Evolutionary conservation across 2,888 invertebrate species (phyloP).

Genomic region (Meloe dianella): DNA sequence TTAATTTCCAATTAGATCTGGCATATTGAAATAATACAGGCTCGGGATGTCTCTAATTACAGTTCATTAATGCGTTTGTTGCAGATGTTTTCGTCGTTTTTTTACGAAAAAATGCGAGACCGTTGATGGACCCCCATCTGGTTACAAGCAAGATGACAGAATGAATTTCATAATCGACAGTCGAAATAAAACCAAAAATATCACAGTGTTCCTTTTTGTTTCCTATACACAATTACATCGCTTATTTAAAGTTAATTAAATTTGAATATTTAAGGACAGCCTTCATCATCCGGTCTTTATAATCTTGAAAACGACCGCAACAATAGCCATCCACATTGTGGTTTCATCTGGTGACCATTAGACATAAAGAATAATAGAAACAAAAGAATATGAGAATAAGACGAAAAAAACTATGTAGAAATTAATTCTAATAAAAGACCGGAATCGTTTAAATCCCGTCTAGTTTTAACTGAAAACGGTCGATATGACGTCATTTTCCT

Average conservation of each 20-base stretch:
- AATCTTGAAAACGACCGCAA: not conserved
- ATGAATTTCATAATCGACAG: not conserved
- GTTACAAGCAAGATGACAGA: conserved; percentile 1
- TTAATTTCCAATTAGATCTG: not conserved
- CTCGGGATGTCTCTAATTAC: conserved; percentile 39
- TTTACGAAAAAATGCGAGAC: conserved; percentile 44
- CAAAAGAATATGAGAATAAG: not conserved
- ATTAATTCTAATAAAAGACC: not conserved
- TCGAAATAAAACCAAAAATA: not conserved
- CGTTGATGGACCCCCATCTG: conserved; percentile 45
- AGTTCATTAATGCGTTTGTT: conserved; percentile 29
- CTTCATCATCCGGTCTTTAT: not conserved
- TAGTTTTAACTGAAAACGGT: conserved; percentile 6
- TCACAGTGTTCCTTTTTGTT: not conserved
- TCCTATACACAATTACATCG: not conserved
- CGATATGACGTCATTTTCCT: not conserved
- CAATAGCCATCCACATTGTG: not conserved
- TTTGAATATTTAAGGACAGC: not conserved
- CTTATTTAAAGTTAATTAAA: not conserved
- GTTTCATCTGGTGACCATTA: not conserved
- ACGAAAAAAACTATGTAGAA: not conserved
- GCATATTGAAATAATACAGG: conserved; percentile 16
- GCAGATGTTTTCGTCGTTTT: conserved; percentile 41
- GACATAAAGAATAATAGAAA: conserved; percentile 1
- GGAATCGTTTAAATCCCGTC: not conserved